A percentile compares a stretch with the other conserved stretches of the same genome.
These are phyloP conservation scores for Lanius ludovicianus DNA, from an alignment of 2,113 vertebrate species.

Conservation along the genomic window DNA sequence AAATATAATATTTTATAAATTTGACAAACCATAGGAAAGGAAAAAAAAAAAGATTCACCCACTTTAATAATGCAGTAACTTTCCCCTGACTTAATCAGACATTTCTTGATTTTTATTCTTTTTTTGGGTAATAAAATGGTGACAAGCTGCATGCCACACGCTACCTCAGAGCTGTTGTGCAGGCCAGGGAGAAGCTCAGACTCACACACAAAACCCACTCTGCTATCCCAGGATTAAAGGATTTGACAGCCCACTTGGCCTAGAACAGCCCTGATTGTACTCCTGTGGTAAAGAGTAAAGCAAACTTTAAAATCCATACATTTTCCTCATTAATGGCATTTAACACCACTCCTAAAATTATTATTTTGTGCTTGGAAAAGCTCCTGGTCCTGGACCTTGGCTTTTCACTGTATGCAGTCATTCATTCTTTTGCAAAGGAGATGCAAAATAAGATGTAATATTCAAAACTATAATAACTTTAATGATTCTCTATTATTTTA, in stretches of 20 bases:
- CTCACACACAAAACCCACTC: not conserved
- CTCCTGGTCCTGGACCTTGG: not conserved
- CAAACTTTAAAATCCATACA: not conserved
- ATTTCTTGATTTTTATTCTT: slow-evolving; percentile 1
- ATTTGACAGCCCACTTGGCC: not conserved
- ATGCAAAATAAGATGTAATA: not conserved
- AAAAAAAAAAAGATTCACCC: slow-evolving; percentile 46
- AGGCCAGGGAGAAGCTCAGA: not conserved
- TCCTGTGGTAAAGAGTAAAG: not conserved
- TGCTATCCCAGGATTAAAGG: not conserved
- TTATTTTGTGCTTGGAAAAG: not conserved
- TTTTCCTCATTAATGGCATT: not conserved
- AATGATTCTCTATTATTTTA: not conserved
- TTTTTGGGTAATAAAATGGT: not conserved
- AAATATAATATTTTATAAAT: slow-evolving; percentile 85
- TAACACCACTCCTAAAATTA: not conserved
- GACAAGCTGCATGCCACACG: slow-evolving; percentile 14
- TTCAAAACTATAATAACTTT: not conserved
- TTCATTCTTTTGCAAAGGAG: not conserved
- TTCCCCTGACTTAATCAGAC: slow-evolving; percentile 64
- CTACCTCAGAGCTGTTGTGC: not conserved
- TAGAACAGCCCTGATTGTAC: not conserved
- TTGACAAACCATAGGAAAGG: slow-evolving; percentile 78
- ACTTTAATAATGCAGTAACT: slow-evolving; percentile 71
- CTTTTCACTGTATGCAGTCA: not conserved